These are phyloP conservation scores for Formica exsecta DNA, from an alignment of 1,140 invertebrate species.

Conservation along the genomic window DNA sequence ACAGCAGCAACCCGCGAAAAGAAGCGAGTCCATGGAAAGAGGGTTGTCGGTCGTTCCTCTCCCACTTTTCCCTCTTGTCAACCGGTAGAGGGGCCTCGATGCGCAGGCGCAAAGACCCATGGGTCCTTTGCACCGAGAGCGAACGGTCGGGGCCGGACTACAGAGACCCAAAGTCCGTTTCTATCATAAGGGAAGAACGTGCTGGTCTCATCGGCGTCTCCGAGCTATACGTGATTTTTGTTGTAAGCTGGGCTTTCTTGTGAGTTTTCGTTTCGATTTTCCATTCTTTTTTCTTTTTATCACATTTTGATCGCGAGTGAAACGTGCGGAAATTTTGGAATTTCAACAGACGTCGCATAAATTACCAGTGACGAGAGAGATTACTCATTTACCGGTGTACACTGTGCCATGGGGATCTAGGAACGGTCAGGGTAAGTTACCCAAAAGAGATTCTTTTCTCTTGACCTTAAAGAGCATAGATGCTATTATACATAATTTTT, in stretches of 20 bases:
- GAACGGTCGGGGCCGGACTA: conserved; percentile 69
- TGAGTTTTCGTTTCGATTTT: conserved; percentile 10
- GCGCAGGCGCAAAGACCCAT: conserved; percentile 75
- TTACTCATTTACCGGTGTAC: conserved; percentile 69
- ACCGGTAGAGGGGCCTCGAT: conserved; percentile 37
- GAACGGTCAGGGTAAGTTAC: conserved; percentile 73
- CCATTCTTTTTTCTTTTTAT: conserved; percentile 43
- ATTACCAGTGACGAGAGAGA: conserved; percentile 33
- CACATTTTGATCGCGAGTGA: conserved; percentile 56
- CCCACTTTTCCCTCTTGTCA: conserved; percentile 49
- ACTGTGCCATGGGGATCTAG: conserved; percentile 78
- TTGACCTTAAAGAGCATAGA: background rate
- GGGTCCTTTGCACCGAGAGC: conserved; percentile 50
- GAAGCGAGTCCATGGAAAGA: conserved; percentile 65
- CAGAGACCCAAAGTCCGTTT: conserved; percentile 80
- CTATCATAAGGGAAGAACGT: conserved; percentile 77
- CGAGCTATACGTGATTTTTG: conserved; percentile 52
- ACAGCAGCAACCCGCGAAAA: conserved; percentile 43
- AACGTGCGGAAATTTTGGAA: conserved; percentile 60
- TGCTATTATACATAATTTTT: background rate
- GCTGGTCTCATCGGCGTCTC: conserved; percentile 59
- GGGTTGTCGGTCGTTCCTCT: conserved; percentile 64
- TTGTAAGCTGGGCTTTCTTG: background rate
- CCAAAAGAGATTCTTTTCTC: background rate
- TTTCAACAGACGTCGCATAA: conserved; percentile 14